Percentiles rank a stretch among this genome's conserved stretches.
Conservation (phyloP, 1,140 invertebrate species). For the Chrysopa pallens region DNA sequence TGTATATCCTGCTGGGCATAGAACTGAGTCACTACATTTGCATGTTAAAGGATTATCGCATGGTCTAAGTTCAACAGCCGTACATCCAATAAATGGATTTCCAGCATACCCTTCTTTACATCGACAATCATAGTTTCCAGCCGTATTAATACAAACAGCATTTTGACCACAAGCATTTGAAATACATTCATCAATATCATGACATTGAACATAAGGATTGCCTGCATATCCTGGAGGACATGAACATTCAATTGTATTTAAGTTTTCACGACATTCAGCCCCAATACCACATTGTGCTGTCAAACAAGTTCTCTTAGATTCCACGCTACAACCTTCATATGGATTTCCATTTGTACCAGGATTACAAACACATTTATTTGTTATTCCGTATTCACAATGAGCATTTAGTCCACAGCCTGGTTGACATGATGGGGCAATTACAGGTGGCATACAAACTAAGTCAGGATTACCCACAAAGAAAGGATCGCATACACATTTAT, state of each 20-base stretch:
- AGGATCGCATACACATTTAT: constrained; percentile 70
- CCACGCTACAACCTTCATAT: constrained; percentile 56
- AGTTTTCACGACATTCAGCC: constrained; percentile 57
- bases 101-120: constrained; percentile 66
- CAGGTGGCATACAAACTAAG: constrained; percentile 73
- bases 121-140: constrained; percentile 70
- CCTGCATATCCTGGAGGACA: constrained; percentile 67
- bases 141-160: constrained; percentile 74
- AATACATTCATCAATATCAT: constrained; percentile 71
- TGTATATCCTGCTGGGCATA: constrained; percentile 55
- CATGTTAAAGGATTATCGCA: constrained; percentile 50
- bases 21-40: constrained; percentile 41
- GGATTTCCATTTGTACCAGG: constrained; percentile 71
- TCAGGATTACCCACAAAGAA: constrained; percentile 80
- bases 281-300: constrained; percentile 54
- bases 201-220: constrained; percentile 71
- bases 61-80: constrained; percentile 39
- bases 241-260: constrained; percentile 55
- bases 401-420: constrained; percentile 67
- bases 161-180: constrained; percentile 66
- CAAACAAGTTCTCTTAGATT: constrained; percentile 47
- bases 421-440: constrained; percentile 54
- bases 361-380: constrained; percentile 68
- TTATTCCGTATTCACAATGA: constrained; percentile 67
- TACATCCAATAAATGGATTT: constrained; percentile 69